Evolutionary conservation across 2,113 vertebrate species (phyloP).

Genomic region (Blennius ocellaris): DNA sequence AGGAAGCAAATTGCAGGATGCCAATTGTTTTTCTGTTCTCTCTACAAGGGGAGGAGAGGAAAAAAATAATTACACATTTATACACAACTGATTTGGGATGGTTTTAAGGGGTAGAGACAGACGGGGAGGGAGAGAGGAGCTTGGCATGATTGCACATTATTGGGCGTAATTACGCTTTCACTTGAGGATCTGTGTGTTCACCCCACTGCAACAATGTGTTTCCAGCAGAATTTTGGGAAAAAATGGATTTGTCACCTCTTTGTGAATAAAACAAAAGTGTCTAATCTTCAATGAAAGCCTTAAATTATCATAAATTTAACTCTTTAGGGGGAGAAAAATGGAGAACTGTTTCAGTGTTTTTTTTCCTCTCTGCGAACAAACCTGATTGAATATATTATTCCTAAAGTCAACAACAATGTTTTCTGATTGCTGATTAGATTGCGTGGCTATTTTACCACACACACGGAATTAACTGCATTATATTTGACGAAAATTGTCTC

Average conservation of each 20-base stretch:
- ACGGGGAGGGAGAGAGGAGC: conserved; percentile 11
- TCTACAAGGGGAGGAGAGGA: not conserved
- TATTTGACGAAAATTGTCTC: too few species aligned
- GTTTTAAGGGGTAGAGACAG: conserved; percentile 27
- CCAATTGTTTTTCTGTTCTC: conserved; percentile 49
- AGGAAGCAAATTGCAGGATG: conserved; percentile 52
- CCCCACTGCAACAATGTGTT: conserved; percentile 29
- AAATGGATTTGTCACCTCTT: conserved; percentile 57
- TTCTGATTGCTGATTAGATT: conserved; percentile 46
- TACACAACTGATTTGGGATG: conserved; percentile 64
- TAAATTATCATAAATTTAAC: conserved; percentile 30
- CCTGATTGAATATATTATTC: conserved; percentile 36
- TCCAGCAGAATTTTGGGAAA: conserved; percentile 24
- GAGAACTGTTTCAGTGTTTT: not conserved
- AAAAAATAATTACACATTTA: conserved; percentile 73
- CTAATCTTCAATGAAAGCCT: conserved; percentile 28
- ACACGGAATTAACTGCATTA: conserved; percentile 5
- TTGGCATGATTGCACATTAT: conserved; percentile 64
- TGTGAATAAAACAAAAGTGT: conserved; percentile 34
- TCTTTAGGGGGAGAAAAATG: conserved; percentile 1
- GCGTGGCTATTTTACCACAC: conserved; percentile 12
- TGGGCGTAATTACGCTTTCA: conserved; percentile 69
- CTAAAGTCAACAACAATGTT: conserved; percentile 29
- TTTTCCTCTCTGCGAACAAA: conserved; percentile 31
- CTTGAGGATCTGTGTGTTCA: conserved; percentile 54